Evolutionary conservation across 1,140 invertebrate species (phyloP).

Genomic region (Capitella teleta): DNA sequence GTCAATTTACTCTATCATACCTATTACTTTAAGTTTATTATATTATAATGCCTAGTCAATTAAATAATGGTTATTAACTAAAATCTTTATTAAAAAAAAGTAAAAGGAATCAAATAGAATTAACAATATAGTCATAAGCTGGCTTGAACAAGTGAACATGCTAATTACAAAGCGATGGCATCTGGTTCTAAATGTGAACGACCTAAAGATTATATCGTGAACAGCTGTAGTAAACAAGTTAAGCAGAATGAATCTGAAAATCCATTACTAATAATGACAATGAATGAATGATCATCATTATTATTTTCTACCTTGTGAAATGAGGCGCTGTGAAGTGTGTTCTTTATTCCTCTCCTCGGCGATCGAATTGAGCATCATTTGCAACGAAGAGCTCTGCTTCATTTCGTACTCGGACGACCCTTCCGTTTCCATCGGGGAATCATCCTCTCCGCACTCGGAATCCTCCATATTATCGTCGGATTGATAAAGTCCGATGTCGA

Average conservation of each 20-base stretch:
- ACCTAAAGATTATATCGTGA: neutral
- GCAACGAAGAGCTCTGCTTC: slow-evolving; percentile 2
- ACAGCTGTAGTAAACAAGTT: neutral
- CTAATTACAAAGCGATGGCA: neutral
- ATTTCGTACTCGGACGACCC: neutral
- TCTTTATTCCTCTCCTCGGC: neutral
- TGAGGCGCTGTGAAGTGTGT: neutral
- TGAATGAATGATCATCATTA: neutral
- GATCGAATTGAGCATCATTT: slow-evolving; percentile 2
- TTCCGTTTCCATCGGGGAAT: neutral
- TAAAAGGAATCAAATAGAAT: no score
- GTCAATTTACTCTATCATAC: no score
- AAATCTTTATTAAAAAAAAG: no score
- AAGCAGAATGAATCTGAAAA: neutral
- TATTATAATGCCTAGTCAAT: no score
- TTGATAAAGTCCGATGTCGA: no score
- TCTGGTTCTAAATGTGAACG: neutral
- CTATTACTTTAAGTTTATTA: no score
- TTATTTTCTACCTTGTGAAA: neutral
- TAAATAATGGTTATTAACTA: no score
- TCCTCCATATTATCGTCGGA: no score
- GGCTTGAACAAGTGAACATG: no score
- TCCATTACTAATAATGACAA: neutral
- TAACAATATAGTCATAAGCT: no score
- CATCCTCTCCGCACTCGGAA: neutral